Percentiles rank a stretch among this genome's conserved stretches.
Evolutionary conservation across 2,888 invertebrate genomes (phyloP).

Genomic region (Romanomermis culicivorax): DNA sequence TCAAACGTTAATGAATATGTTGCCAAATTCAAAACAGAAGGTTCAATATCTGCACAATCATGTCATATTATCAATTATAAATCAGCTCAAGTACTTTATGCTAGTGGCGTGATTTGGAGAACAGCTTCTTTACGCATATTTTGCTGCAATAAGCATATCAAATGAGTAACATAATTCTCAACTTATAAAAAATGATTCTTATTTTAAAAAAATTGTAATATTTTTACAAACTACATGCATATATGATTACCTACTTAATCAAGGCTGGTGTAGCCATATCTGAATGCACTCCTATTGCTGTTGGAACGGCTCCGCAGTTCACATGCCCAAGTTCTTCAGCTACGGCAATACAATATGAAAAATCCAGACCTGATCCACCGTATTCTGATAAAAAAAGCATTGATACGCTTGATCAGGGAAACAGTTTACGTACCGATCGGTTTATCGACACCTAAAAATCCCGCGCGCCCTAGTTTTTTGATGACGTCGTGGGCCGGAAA

Average conservation of each 20-base stretch:
- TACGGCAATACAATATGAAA: constrained; percentile 35
- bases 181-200: no score
- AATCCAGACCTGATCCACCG: constrained; percentile 38
- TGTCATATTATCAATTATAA: no score
- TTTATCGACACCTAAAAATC: constrained; percentile 37
- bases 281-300: constrained; percentile 37
- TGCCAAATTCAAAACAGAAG: no score
- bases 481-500: constrained; percentile 38
- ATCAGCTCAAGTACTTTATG: no score
- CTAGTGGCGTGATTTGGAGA: no score
- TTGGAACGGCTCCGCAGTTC: constrained; percentile 36
- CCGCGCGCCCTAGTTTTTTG: constrained; percentile 36
- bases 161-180: no score
- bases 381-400: constrained; percentile 36
- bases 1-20: no score
- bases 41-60: no score
- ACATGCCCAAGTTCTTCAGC: constrained; percentile 36
- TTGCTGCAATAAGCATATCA: no score
- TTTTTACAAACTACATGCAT: background rate
- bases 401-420: no score
- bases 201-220: background rate
- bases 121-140: no score
- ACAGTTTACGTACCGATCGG: constrained; percentile 30
- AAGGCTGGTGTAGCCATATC: constrained; percentile 39
- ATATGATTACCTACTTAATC: constrained; percentile 25